phyloP scores from a whole-genome alignment of 2,888 invertebrate genomes.

The Congeria kusceri region DNA sequence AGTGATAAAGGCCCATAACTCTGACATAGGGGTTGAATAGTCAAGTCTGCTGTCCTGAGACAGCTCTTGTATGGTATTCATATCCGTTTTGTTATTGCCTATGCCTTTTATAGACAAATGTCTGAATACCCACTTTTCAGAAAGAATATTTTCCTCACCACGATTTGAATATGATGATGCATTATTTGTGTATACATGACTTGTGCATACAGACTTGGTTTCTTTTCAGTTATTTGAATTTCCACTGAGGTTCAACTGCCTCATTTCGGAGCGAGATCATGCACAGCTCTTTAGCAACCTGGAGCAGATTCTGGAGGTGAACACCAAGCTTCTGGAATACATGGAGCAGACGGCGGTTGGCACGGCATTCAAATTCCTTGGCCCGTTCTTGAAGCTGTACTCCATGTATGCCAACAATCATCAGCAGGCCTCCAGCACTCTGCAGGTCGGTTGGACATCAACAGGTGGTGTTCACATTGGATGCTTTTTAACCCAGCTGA shows the following conservation, averaged over 20 bases:
- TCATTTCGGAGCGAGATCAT: conserved; percentile 81
- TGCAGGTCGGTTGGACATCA: conserved; percentile 87
- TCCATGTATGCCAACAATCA: conserved; percentile 92
- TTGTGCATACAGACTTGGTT: not conserved
- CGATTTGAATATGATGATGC: no score
- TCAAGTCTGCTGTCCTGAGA: no score
- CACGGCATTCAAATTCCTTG: conserved; percentile 89
- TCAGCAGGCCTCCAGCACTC: conserved; percentile 88
- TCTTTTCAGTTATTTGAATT: conserved; percentile 82
- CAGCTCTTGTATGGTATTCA: no score
- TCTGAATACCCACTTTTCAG: no score
- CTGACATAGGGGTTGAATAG: no score
- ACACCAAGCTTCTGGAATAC: conserved; percentile 83
- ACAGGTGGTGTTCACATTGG: not conserved
- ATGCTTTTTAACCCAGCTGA: no score
- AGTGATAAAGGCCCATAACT: no score
- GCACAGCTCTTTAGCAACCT: conserved; percentile 83
- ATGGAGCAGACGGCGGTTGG: conserved; percentile 87
- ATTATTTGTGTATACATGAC: no score
- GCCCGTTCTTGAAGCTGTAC: conserved; percentile 92
- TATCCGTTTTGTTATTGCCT: no score
- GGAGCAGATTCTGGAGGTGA: conserved; percentile 85
- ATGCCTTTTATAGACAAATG: no score
- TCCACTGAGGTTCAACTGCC: conserved; percentile 79
- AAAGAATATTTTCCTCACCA: no score